Conservation (phyloP, 2,113 vertebrate species). For the Scomber scombrus region DNA sequence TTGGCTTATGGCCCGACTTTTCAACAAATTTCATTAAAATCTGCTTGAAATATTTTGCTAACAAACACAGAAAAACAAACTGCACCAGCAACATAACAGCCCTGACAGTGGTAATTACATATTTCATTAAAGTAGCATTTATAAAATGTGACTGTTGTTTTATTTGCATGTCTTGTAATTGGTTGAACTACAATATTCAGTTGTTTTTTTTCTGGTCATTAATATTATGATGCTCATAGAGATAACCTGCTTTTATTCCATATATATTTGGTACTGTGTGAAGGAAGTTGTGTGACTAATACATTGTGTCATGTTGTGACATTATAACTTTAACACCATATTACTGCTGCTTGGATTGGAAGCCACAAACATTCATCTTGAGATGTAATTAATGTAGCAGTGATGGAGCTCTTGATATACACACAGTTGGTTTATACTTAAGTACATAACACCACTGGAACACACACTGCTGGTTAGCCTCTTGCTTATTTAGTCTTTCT, state of each 20-base stretch:
- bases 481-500: constrained; percentile 32
- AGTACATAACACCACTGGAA: constrained; percentile 30
- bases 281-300: constrained; percentile 25
- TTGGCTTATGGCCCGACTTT: constrained; percentile 11
- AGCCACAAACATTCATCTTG: constrained; percentile 9
- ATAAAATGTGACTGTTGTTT: background rate
- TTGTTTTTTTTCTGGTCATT: background rate
- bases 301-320: background rate
- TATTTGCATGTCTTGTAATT: background rate
- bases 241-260: background rate
- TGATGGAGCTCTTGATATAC: constrained; percentile 11
- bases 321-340: background rate
- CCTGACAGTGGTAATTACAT: background rate
- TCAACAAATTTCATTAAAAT: constrained; percentile 20
- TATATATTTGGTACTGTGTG: constrained; percentile 8
- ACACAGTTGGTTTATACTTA: constrained; percentile 28
- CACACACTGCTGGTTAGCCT: constrained; percentile 11
- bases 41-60: constrained; percentile 10
- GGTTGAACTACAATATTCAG: background rate
- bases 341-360: constrained; percentile 18
- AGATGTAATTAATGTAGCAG: constrained; percentile 17
- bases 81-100: background rate
- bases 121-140: background rate
- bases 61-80: background rate
- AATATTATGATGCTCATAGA: background rate